Percentiles rank a stretch among this genome's conserved stretches.
Evolutionary conservation across 1,140 invertebrate genomes (phyloP).

Genomic region (Pomacea maculata): DNA sequence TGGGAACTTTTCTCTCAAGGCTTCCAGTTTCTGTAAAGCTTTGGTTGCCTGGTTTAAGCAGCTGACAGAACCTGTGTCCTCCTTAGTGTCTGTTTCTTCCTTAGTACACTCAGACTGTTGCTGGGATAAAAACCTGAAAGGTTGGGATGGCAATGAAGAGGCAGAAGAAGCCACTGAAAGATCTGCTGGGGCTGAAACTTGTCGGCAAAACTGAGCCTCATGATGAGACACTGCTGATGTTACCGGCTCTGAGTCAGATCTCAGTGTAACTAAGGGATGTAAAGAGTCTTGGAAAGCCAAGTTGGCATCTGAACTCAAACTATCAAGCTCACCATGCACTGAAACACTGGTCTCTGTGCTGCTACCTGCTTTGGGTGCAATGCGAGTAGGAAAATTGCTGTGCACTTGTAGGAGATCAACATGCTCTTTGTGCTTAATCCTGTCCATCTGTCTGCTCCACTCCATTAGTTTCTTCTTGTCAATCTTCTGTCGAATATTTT

Average conservation of each 20-base stretch:
- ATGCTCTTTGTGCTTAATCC: slow-evolving; percentile 27
- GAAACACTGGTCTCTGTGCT: too few relatives aligned
- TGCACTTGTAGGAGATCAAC: slow-evolving; percentile 27
- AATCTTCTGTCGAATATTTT: slow-evolving; percentile 35
- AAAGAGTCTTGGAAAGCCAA: too few relatives aligned
- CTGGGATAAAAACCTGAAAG: background rate
- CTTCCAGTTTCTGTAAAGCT: slow-evolving; percentile 48
- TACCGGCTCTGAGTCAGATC: too few relatives aligned
- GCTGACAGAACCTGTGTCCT: background rate
- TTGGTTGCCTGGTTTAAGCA: slow-evolving; percentile 29
- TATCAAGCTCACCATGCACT: too few relatives aligned
- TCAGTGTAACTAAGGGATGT: too few relatives aligned
- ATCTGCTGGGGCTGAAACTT: slow-evolving; percentile 17
- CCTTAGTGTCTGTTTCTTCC: background rate
- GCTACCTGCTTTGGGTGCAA: slow-evolving; percentile 22
- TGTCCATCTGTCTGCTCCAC: slow-evolving; percentile 30
- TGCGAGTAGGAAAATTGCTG: slow-evolving; percentile 27
- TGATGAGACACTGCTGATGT: background rate
- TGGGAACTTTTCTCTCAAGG: slow-evolving; percentile 47
- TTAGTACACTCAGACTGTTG: background rate
- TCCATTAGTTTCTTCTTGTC: slow-evolving; percentile 35
- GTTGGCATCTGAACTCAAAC: too few relatives aligned
- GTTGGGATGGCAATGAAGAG: slow-evolving; percentile 2
- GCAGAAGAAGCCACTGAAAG: background rate
- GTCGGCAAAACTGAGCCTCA: slow-evolving; percentile 5